These are phyloP conservation scores for Tachycineta bicolor DNA, from an alignment of 2,113 vertebrate genomes.

Conservation along the genomic window DNA sequence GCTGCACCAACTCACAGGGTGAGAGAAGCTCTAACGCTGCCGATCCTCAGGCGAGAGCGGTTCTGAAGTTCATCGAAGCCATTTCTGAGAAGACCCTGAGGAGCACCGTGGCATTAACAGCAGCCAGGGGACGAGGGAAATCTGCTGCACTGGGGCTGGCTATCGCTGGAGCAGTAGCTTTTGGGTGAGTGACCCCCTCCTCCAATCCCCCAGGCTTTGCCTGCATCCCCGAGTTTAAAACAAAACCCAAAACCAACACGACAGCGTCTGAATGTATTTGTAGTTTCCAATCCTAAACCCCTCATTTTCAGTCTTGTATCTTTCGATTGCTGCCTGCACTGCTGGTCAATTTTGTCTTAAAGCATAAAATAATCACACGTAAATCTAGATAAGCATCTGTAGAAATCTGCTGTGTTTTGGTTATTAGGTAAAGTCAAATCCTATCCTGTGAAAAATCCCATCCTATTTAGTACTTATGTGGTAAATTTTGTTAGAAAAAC, in stretches of 20 bases:
- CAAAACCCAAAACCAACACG: too few species aligned
- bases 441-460: not conserved
- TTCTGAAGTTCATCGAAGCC: slow-evolving; percentile 95
- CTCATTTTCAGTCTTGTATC: not conserved
- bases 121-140: slow-evolving; percentile 94
- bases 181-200: slow-evolving; percentile 81
- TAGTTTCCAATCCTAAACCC: not conserved
- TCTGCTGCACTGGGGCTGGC: slow-evolving; percentile 96
- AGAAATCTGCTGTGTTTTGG: not conserved
- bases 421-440: not conserved
- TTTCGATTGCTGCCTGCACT: not conserved
- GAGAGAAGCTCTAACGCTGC: not conserved
- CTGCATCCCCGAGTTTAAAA: not conserved
- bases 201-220: not conserved
- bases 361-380: not conserved
- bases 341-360: not conserved
- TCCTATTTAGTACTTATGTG: not conserved
- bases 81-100: slow-evolving; percentile 96
- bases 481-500: not conserved
- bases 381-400: not conserved
- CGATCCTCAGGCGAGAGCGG: slow-evolving; percentile 84
- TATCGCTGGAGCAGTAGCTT: slow-evolving; percentile 92
- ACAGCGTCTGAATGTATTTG: not conserved
- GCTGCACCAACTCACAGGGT: rapidly evolving
- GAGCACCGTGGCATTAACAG: slow-evolving; percentile 92